These are phyloP conservation scores for Halyomorpha halys DNA, from an alignment of 1,140 invertebrate genomes.

Conservation along the genomic window DNA sequence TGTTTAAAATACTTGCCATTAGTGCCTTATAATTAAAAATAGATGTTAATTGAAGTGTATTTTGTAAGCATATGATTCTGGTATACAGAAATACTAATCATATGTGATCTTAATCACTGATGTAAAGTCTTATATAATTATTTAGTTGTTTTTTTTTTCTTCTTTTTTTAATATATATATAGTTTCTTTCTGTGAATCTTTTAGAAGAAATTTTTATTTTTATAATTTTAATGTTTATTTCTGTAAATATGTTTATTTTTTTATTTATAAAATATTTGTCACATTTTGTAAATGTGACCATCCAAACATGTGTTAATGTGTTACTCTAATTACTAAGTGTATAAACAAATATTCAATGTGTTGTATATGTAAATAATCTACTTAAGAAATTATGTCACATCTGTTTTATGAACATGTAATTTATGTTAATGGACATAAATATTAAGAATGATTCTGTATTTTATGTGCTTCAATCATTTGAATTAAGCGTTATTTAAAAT, in stretches of 20 bases:
- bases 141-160: not conserved
- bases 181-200: not conserved
- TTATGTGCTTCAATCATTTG: too few relatives aligned
- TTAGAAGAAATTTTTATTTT: slow-evolving; percentile 10
- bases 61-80: not conserved
- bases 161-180: not conserved
- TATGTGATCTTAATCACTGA: not conserved
- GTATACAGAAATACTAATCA: not conserved
- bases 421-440: too few relatives aligned
- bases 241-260: slow-evolving; percentile 2
- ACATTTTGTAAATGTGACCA: not conserved
- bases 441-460: too few relatives aligned
- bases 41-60: not conserved
- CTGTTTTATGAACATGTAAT: too few relatives aligned
- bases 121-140: not conserved
- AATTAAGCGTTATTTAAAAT: too few relatives aligned
- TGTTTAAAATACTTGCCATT: slow-evolving; percentile 13
- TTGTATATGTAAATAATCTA: too few relatives aligned
- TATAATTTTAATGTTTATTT: slow-evolving; percentile 1
- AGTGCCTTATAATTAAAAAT: slow-evolving; percentile 10
- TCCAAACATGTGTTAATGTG: not conserved
- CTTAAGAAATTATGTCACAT: too few relatives aligned
- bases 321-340: not conserved
- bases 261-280: not conserved
- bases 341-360: not conserved